Base-by-base conservation (phyloP, 2,113 vertebrate genomes). In the Ptilonorhynchus violaceus region DNA sequence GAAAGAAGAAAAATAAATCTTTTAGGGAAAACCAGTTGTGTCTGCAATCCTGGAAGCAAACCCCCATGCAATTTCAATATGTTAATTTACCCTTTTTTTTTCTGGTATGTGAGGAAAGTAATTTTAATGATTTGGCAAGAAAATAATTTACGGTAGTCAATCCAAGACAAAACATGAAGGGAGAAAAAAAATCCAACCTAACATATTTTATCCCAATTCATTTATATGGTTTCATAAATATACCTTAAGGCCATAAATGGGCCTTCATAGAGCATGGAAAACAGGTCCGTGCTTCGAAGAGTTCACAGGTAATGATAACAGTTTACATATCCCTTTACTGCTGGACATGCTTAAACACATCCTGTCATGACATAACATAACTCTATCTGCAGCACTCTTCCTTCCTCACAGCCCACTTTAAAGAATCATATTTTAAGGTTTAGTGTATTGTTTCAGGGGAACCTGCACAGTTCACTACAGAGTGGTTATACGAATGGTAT, bases 1-100 rank as follows among this genome's bases (percentile, higher is more conserved):
- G 24, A 12, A 67, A 50, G 42, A 92, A 55, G 62, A 91, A 67
- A 97, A 95, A 92, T 77, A 91, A 84, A 93, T 95, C 56, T 88
- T 91, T 59, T 77, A 74, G 85, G 14, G 73, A 85, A 89, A 96
- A 93, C 37, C 42, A 82, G 58, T 89, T 93, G 47, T 76, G 37
- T 64, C 39, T 78, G 21, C 55, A 80, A 62, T 23, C 46, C 68
- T 0, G 0, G 21, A 62, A 77, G 39, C 47, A 95, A 78, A 5
- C 10, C 24, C 20, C 25, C 44, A 44, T 72, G 24, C 58, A 81
- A 87, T 91, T 91, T 68, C 73, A 59, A 1, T 56, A 67, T 59
- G 27, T 70, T 84, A 52, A 93, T 92, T 64, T 78, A 24, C 6
- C 2, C 1, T 67, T 50, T 60, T 42, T 72, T 53, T 56, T 77